Conservation (phyloP, 2,797 vertebrate species). For the Chaetodon trifasciatus region DNA sequence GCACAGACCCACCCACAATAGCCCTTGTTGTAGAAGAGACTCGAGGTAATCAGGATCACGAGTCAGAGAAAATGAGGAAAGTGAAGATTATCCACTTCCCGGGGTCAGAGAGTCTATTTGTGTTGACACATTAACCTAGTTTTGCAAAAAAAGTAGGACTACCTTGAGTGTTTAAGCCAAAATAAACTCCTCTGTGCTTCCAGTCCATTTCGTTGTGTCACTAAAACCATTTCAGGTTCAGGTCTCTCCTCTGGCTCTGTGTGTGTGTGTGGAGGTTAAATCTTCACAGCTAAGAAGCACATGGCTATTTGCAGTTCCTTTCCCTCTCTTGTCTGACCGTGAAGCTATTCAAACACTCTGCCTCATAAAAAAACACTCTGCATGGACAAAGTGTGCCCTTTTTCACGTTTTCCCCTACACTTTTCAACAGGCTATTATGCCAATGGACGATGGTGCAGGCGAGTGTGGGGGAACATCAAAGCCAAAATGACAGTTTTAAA, state of each 20-base stretch:
- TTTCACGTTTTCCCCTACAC: neutral
- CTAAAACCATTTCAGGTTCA: conserved; percentile 16
- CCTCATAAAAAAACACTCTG: conserved; percentile 59
- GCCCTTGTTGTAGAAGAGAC: conserved; percentile 29
- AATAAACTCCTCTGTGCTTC: conserved; percentile 13
- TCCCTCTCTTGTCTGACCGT: conserved; percentile 48
- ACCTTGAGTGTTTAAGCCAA: neutral
- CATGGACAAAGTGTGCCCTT: conserved; percentile 53
- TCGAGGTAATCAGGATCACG: conserved; percentile 6
- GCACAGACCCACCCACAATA: conserved; percentile 15
- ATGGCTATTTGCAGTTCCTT: conserved; percentile 69
- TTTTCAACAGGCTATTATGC: conserved; percentile 31
- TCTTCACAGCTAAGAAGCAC: conserved; percentile 38
- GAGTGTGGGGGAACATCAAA: neutral
- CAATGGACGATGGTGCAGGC: neutral
- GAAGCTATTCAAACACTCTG: conserved; percentile 74
- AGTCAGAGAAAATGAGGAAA: conserved; percentile 43
- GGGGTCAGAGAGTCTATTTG: conserved; percentile 59
- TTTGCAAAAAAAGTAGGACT: conserved; percentile 40
- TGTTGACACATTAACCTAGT: conserved; percentile 65
- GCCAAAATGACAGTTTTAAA: neutral
- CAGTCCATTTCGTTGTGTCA: neutral
- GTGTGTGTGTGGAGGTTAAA: conserved; percentile 42
- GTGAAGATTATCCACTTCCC: conserved; percentile 63
- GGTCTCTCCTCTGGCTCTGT: conserved; percentile 22